These are phyloP conservation scores for Cottoperca gobio DNA, from an alignment of 2,797 vertebrate genomes.

Conservation along the genomic window DNA sequence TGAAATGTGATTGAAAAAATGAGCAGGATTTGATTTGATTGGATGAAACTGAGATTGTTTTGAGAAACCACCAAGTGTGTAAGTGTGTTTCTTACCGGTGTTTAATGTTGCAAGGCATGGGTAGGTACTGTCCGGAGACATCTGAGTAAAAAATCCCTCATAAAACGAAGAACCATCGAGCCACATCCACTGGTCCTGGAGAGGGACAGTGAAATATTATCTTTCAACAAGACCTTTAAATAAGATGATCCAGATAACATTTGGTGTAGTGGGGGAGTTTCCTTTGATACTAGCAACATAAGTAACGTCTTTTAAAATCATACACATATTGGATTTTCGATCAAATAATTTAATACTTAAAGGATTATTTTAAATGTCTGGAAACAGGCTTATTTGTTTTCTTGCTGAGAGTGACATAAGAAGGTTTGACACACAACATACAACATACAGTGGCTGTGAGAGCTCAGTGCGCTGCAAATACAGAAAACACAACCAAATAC, in stretches of 20 bases:
- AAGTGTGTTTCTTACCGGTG: neutral
- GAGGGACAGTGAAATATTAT: neutral
- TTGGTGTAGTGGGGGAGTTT: neutral
- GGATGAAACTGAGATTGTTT: neutral
- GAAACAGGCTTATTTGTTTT: too few relatives aligned
- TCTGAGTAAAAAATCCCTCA: neutral
- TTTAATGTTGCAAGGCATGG: constrained; percentile 12
- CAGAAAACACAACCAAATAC: too few relatives aligned
- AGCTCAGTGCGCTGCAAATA: too few relatives aligned
- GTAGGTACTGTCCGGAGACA: neutral
- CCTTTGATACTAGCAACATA: too few relatives aligned
- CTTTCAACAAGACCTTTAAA: neutral
- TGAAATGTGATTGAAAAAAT: neutral
- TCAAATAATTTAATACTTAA: too few relatives aligned
- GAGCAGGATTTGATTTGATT: neutral
- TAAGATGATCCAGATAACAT: neutral
- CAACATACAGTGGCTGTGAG: too few relatives aligned
- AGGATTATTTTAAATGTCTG: too few relatives aligned
- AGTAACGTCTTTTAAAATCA: too few relatives aligned
- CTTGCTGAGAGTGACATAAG: too few relatives aligned
- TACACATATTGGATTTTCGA: too few relatives aligned
- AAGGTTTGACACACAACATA: too few relatives aligned
- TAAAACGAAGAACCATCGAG: constrained; percentile 47
- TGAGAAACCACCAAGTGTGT: too few relatives aligned
- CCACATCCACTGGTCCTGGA: constrained; percentile 44